A percentile compares a stretch with the other conserved stretches of the same genome.
Conservation (phyloP, 2,888 invertebrate species). For the Nephrotoma guestfalica region DNA sequence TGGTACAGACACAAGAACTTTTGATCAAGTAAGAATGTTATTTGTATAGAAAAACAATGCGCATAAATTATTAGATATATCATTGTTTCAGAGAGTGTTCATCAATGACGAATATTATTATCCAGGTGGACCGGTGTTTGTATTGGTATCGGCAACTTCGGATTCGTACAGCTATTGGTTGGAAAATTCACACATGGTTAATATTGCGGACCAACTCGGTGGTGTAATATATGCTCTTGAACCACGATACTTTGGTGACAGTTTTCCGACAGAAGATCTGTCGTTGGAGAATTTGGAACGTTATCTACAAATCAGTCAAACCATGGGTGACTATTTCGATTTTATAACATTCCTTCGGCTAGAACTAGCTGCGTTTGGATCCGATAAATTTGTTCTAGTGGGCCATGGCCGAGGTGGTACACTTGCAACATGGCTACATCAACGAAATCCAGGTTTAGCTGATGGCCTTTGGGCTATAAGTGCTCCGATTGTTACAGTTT, state of each 20-base stretch:
- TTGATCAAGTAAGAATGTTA: neutral
- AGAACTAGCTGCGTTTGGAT: neutral
- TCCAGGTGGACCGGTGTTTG: neutral
- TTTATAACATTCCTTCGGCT: neutral
- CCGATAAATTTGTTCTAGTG: neutral
- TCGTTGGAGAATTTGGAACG: neutral
- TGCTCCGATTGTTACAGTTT: neutral
- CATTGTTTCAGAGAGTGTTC: neutral
- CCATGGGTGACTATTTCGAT: neutral
- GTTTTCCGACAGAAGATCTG: neutral
- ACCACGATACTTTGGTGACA: neutral
- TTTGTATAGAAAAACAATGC: no score
- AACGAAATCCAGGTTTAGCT: neutral
- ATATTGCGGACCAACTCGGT: neutral
- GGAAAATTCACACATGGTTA: neutral
- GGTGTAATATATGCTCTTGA: neutral
- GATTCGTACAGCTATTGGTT: neutral
- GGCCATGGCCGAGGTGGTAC: neutral
- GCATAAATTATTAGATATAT: neutral
- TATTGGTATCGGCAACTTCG: neutral
- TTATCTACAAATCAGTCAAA: neutral
- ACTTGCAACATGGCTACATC: neutral
- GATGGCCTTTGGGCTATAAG: neutral
- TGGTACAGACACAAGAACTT: neutral
- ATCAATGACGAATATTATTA: neutral